Percentiles rank a stretch among this genome's conserved stretches.
These are phyloP conservation scores for Alouatta palliata DNA, from an alignment of 2,113 vertebrate species.

Conservation along the genomic window DNA sequence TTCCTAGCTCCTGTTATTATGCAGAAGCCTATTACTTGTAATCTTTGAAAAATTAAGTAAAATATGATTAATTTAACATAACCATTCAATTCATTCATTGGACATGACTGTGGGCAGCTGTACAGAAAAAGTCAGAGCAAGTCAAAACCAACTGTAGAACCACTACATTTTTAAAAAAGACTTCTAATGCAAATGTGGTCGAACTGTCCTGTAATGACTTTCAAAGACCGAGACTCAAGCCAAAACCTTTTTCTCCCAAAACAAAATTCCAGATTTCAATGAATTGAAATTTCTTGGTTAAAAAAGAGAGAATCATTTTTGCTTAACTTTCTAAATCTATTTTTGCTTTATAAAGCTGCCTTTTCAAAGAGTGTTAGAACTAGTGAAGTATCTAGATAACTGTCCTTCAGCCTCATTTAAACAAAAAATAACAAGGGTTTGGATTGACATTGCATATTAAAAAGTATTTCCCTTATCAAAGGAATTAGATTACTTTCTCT, in stretches of 20 bases:
- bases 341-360: conserved; percentile 12
- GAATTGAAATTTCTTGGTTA: conserved; percentile 15
- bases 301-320: not conserved
- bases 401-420: conserved; percentile 14
- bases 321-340: not conserved
- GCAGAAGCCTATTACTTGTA: conserved; percentile 12
- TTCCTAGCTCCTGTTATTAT: conserved; percentile 26
- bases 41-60: conserved; percentile 33
- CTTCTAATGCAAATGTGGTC: not conserved
- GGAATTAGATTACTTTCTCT: not conserved
- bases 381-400: not conserved
- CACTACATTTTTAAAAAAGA: not conserved
- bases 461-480: not conserved
- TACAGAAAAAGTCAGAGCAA: conserved; percentile 28
- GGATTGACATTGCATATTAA: not conserved
- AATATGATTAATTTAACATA: conserved; percentile 33
- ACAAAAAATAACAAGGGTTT: not conserved
- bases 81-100: not conserved
- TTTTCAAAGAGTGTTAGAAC: not conserved
- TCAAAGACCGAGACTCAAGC: conserved; percentile 31
- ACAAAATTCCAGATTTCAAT: conserved; percentile 56
- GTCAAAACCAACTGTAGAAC: not conserved
- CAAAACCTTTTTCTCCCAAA: conserved; percentile 43
- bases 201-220: not conserved
- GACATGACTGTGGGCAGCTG: not conserved